These are phyloP conservation scores for Anguilla anguilla DNA, from an alignment of 2,797 vertebrate species.

Conservation along the genomic window DNA sequence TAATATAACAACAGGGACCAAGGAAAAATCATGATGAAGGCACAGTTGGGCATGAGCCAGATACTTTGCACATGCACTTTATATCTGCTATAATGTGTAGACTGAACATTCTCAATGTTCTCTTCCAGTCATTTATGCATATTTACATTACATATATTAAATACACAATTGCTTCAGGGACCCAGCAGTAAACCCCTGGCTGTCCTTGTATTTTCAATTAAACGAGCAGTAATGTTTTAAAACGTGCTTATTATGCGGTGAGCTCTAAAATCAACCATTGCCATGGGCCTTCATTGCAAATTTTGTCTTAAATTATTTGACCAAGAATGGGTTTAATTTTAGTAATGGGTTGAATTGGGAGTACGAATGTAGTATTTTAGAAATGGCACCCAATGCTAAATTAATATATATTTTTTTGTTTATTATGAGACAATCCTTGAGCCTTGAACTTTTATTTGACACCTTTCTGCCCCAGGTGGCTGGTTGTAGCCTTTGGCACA, in stretches of 20 bases:
- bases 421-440: too few relatives aligned
- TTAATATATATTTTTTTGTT: too few relatives aligned
- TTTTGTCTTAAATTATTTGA: conserved; percentile 21
- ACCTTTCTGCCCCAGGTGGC: too few relatives aligned
- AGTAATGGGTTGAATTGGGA: neutral
- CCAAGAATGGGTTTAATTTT: conserved; percentile 13
- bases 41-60: too few relatives aligned
- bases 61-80: too few relatives aligned
- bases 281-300: neutral
- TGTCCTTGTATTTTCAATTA: conserved; percentile 9
- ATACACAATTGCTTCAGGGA: neutral
- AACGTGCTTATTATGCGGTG: conserved; percentile 7
- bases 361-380: conserved; percentile 30
- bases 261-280: conserved; percentile 20
- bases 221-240: conserved; percentile 8
- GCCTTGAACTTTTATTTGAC: too few relatives aligned
- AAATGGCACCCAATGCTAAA: conserved; percentile 56
- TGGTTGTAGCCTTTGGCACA: too few relatives aligned
- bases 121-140: too few relatives aligned
- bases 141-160: neutral
- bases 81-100: too few relatives aligned
- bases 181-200: neutral
- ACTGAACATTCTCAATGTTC: too few relatives aligned
- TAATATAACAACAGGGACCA: too few relatives aligned
- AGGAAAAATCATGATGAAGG: too few relatives aligned